phyloP scores from a whole-genome alignment of 1,140 invertebrate genomes.

The Caenorhabditis briggsae region DNA sequence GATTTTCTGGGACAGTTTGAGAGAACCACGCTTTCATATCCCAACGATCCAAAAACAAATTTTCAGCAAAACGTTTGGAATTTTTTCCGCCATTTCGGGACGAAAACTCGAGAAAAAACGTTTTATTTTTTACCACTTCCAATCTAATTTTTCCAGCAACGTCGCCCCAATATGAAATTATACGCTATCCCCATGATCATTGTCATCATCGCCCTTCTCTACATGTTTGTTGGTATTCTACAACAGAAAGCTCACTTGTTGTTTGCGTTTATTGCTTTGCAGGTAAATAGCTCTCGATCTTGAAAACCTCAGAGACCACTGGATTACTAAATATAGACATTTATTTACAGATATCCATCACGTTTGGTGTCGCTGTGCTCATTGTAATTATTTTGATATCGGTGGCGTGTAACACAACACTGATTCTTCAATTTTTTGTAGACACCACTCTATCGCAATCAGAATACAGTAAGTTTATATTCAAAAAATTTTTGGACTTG shows the following conservation, averaged over 20 bases:
- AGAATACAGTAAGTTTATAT: constrained; percentile 32
- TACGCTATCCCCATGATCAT: constrained; percentile 55
- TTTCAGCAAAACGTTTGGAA: too few relatives aligned
- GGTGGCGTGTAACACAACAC: constrained; percentile 16
- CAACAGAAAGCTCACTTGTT: constrained; percentile 47
- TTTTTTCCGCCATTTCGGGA: too few relatives aligned
- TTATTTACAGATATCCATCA: constrained; percentile 33
- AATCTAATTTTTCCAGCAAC: constrained; percentile 29
- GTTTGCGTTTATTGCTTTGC: constrained; percentile 41
- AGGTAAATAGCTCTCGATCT: background rate
- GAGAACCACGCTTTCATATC: too few relatives aligned
- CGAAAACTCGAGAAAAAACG: too few relatives aligned
- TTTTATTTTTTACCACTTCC: too few relatives aligned
- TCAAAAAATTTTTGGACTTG: background rate
- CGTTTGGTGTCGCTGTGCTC: constrained; percentile 20
- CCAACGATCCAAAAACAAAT: too few relatives aligned
- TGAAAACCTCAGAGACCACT: background rate
- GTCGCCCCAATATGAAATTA: constrained; percentile 43
- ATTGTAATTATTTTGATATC: constrained; percentile 55
- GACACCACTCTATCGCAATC: background rate
- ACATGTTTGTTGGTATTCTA: constrained; percentile 55
- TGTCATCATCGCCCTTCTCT: constrained; percentile 41
- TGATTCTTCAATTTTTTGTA: constrained; percentile 39
- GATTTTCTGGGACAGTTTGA: too few relatives aligned
- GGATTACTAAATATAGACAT: background rate